Conservation (phyloP, 2,797 vertebrate genomes). For the Pseudomugil gertrudae region DNA sequence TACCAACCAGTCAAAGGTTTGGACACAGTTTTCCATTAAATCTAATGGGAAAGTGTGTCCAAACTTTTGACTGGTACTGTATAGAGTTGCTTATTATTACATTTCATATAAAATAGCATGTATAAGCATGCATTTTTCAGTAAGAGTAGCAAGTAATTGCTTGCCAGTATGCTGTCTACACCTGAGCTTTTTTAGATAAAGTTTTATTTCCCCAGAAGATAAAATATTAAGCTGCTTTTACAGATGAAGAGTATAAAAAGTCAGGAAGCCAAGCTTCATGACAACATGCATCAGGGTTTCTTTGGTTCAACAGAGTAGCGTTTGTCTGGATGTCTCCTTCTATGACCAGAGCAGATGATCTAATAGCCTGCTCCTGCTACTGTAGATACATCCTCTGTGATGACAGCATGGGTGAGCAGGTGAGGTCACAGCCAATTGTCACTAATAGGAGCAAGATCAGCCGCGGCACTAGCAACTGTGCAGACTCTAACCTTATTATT, state of each 20-base stretch:
- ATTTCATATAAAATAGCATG: background rate
- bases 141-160: too few species aligned
- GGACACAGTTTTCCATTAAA: too few species aligned
- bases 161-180: background rate
- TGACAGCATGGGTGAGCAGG: constrained; percentile 75
- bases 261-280: constrained; percentile 57
- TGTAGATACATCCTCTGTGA: constrained; percentile 59
- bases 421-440: constrained; percentile 82
- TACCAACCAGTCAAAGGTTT: too few species aligned
- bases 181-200: constrained; percentile 19
- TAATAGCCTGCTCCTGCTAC: constrained; percentile 63
- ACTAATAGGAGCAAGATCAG: constrained; percentile 77
- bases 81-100: background rate
- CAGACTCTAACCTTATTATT: constrained; percentile 78
- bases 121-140: background rate
- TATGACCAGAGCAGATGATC: constrained; percentile 72
- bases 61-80: too few species aligned
- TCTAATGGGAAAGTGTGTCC: too few species aligned
- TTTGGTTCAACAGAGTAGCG: constrained; percentile 64
- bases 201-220: constrained; percentile 3
- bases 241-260: constrained; percentile 61
- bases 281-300: constrained; percentile 66
- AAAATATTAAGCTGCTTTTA: constrained; percentile 45
- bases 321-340: constrained; percentile 77
- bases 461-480: constrained; percentile 69